These are phyloP conservation scores for Gorsachius goisagi DNA, from an alignment of 2,113 vertebrate genomes.

Conservation along the genomic window DNA sequence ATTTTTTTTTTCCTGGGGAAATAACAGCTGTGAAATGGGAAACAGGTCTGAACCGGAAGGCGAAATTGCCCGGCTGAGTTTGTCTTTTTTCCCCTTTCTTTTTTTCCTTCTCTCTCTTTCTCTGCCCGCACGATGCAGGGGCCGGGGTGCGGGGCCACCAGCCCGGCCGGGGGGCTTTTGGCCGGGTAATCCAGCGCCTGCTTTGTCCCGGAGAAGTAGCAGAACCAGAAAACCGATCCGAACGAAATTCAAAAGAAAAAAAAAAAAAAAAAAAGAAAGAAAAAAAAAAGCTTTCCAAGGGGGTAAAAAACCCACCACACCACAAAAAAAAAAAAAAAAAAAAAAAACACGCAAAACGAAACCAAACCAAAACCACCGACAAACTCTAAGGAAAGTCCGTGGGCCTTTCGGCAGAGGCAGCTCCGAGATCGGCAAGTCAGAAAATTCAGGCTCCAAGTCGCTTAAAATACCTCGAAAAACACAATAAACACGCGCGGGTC, in stretches of 20 bases:
- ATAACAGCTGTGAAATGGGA: rapidly evolving
- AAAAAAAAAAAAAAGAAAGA: not conserved
- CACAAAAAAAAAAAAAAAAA: rapidly evolving
- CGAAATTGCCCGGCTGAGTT: not conserved
- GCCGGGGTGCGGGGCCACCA: not conserved
- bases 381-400: not conserved
- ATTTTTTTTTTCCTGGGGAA: not conserved
- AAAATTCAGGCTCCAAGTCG: not conserved
- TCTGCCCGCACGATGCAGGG: too few species aligned
- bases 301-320: too few species aligned
- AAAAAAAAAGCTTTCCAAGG: too few species aligned
- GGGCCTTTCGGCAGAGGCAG: not conserved
- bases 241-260: not conserved
- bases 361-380: rapidly evolving
- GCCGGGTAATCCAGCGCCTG: not conserved
- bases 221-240: not conserved
- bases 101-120: not conserved
- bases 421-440: not conserved
- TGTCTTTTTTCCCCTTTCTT: too few species aligned
- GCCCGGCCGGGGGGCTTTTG: not conserved
- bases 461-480: not conserved
- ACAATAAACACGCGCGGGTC: rapidly evolving
- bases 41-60: not conserved
- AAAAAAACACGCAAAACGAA: too few species aligned
- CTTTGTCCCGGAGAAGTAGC: not conserved